These are phyloP conservation scores for Fregata magnificens DNA, from an alignment of 2,113 vertebrate species.

Conservation along the genomic window DNA sequence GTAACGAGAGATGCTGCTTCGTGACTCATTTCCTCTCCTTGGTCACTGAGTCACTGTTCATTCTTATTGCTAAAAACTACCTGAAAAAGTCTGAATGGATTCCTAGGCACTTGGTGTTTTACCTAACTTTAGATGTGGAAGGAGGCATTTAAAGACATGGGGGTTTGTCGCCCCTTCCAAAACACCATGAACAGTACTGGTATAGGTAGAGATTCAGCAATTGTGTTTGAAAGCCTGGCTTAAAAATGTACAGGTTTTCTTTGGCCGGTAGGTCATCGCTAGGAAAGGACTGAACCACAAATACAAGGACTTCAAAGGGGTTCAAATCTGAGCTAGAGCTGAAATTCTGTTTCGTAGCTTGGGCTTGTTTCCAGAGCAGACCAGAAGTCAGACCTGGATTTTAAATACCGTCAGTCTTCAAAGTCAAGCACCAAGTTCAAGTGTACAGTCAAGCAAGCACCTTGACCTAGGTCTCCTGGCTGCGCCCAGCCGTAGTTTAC, in stretches of 20 bases:
- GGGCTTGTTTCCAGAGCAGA: not conserved
- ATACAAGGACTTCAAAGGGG: not conserved
- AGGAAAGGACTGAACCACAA: not conserved
- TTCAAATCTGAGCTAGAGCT: not conserved
- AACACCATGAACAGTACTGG: not conserved
- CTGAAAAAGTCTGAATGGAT: not conserved
- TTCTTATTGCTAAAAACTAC: not conserved
- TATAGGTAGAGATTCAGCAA: not conserved
- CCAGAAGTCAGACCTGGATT: not conserved
- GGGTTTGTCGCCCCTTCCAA: not conserved
- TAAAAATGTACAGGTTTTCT: not conserved
- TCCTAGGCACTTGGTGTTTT: not conserved
- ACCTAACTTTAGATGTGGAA: not conserved
- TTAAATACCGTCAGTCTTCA: not conserved
- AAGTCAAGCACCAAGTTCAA: not conserved
- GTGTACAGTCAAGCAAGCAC: not conserved
- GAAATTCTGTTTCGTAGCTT: not conserved
- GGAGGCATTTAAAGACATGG: not conserved
- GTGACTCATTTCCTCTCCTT: slow-evolving; percentile 69
- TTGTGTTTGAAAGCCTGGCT: not conserved
- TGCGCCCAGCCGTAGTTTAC: not conserved
- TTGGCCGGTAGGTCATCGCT: not conserved
- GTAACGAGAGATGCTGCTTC: not conserved
- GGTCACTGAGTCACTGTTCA: slow-evolving; percentile 57
- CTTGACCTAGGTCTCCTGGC: not conserved